Evolutionary conservation across 2,797 vertebrate genomes (phyloP), one percentile per base, ranked within the genome.

Genomic region (Zenarchopterus dispar): DNA sequence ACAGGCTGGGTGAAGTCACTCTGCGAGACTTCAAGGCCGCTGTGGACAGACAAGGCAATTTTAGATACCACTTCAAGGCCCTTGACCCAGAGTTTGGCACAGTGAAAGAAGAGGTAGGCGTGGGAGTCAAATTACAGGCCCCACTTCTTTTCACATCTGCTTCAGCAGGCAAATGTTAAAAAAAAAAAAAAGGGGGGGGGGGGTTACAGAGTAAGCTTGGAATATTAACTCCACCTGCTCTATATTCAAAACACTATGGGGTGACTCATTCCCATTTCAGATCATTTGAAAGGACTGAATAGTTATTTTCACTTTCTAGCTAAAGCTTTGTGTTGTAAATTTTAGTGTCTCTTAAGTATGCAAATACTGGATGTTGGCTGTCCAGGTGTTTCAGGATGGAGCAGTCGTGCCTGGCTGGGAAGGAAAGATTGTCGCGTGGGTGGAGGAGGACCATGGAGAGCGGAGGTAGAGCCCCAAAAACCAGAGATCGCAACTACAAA

Each of bases 61-160:
- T 97, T 84, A 93, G 98, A 78, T 99, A 99, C 89, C 98, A 99
- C 91, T 99, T 99, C 89, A 99, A 99, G 91, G 96, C 98, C 48
- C 91, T 99, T 82, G 97, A 99, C 88, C 98, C 98, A 0, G 98
- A 99, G 91, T 99, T 99, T 86, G 98, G 97, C 88, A 99, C 98
- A 9, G 97, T 99, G 67, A 99, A 99, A 84, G 98, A 99, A 73
- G 98, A 99, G 95, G 98, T 97, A 92, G 64, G 88, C 6, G 62
- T 78, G 54, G 70, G 63, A 67, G 59, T 47, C 11, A 80, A 80
- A 86, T 84, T 56, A 83, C 13, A 76, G 64, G 26, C 67, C 44
- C 44, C 13, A 36, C 56, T 64, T 71, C 59, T 63, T 79, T 65
- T 62, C 62, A 73, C 43, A 58, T 70, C 53, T 71, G 5, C 73